phyloP scores from a whole-genome alignment of 2,888 invertebrate species.

The Pristionchus japonicus region DNA sequence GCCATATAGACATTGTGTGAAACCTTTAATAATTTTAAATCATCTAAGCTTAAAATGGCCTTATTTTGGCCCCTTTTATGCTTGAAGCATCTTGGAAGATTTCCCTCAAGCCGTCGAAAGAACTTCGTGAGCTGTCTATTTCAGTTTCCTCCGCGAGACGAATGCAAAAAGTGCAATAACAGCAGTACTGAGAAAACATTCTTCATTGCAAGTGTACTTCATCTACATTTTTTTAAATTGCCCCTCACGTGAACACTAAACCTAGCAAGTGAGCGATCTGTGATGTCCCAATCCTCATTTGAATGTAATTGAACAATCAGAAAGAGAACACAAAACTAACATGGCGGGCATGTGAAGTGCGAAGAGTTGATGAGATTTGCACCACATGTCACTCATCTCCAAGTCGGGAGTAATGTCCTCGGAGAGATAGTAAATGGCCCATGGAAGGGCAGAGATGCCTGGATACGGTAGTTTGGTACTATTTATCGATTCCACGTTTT shows the following conservation, averaged over 20 bases:
- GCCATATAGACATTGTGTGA: slow-evolving; percentile 93
- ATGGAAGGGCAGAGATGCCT: slow-evolving; percentile 56
- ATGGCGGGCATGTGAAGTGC: slow-evolving; percentile 83
- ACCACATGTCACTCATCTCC: slow-evolving; percentile 56
- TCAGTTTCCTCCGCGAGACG: not conserved
- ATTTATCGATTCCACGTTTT: too few species aligned
- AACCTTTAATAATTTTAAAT: slow-evolving; percentile 78
- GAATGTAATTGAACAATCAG: too few species aligned
- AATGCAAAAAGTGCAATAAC: not conserved
- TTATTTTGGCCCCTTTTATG: too few species aligned
- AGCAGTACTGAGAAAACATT: not conserved
- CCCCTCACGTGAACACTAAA: not conserved
- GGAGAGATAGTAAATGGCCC: slow-evolving; percentile 59
- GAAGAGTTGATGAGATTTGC: slow-evolving; percentile 77
- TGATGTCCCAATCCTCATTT: too few species aligned
- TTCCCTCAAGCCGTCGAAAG: too few species aligned
- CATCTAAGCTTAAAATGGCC: too few species aligned
- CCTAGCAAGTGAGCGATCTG: too few species aligned
- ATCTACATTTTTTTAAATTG: not conserved
- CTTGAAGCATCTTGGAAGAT: too few species aligned
- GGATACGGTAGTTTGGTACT: not conserved
- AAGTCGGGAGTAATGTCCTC: slow-evolving; percentile 45
- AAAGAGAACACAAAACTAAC: too few species aligned
- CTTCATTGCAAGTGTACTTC: not conserved
- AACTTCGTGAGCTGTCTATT: not conserved